These are phyloP conservation scores for Alaudala cheleensis DNA, from an alignment of 2,113 vertebrate species.

Conservation along the genomic window DNA sequence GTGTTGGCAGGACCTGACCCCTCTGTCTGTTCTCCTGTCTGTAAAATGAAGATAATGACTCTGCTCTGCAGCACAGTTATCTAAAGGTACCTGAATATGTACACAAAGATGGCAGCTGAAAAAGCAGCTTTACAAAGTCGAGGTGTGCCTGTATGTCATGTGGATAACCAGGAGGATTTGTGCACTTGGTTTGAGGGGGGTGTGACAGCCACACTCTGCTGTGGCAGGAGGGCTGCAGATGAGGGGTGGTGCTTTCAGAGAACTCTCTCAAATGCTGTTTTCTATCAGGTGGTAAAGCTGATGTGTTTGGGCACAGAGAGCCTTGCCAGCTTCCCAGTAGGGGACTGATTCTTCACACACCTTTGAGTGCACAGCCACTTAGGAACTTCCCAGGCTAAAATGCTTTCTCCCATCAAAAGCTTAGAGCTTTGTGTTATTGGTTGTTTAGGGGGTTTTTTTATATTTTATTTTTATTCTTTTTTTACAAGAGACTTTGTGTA, in stretches of 20 bases:
- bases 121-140: background rate
- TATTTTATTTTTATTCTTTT: rapidly evolving
- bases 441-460: background rate
- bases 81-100: background rate
- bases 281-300: background rate
- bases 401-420: background rate
- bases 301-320: background rate
- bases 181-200: background rate
- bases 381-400: background rate
- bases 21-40: background rate
- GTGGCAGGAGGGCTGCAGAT: slow-evolving; percentile 3
- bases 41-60: background rate
- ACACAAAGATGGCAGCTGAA: background rate
- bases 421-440: background rate
- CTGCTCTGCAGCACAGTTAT: background rate
- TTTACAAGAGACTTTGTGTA: background rate
- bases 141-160: background rate
- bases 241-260: background rate
- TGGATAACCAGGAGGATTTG: background rate
- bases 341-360: background rate
- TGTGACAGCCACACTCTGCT: background rate
- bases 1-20: background rate
- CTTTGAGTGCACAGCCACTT: background rate
- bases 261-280: background rate
- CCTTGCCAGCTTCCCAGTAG: background rate